Percentiles rank a stretch among this genome's conserved stretches.
Conservation (phyloP, 2,888 invertebrate genomes). For the Auanema freiburgensis region DNA sequence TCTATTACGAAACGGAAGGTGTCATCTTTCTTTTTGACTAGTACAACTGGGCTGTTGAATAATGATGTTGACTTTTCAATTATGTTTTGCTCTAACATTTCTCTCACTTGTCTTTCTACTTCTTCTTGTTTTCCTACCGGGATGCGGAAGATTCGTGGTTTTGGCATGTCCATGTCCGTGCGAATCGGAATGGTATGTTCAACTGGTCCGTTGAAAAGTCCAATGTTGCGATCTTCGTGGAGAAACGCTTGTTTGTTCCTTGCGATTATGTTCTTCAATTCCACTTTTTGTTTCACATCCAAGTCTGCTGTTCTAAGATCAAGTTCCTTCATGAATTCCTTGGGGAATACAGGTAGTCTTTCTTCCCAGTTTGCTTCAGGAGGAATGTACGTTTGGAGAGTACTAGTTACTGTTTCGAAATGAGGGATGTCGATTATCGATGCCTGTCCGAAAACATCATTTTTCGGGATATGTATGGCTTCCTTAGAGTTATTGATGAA, state of each 20-base stretch:
- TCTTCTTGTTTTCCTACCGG: slow-evolving; percentile 5
- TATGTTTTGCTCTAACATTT: slow-evolving; percentile 1
- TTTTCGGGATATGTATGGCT: no score
- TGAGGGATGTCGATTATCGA: no score
- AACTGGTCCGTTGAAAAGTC: slow-evolving; percentile 8
- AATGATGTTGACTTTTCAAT: slow-evolving; percentile 10
- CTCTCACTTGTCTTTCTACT: slow-evolving; percentile 7
- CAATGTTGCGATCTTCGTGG: slow-evolving; percentile 6
- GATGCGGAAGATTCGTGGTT: slow-evolving; percentile 2
- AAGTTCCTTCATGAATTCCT: background rate
- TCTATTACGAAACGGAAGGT: slow-evolving; percentile 17
- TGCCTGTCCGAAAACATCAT: no score
- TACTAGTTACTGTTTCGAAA: no score
- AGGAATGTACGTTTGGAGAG: slow-evolving; percentile 3
- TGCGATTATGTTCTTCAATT: background rate
- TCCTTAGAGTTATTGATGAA: background rate
- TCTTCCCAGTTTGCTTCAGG: slow-evolving; percentile 11
- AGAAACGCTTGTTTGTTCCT: slow-evolving; percentile 4
- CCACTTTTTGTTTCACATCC: background rate
- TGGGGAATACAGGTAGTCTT: background rate
- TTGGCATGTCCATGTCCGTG: slow-evolving; percentile 4
- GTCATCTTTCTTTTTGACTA: slow-evolving; percentile 20
- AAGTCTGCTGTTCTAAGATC: background rate
- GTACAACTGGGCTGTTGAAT: slow-evolving; percentile 10
- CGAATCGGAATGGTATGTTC: slow-evolving; percentile 5